These are phyloP conservation scores for Fabriciana adippe DNA, from an alignment of 2,888 invertebrate genomes.

Conservation along the genomic window DNA sequence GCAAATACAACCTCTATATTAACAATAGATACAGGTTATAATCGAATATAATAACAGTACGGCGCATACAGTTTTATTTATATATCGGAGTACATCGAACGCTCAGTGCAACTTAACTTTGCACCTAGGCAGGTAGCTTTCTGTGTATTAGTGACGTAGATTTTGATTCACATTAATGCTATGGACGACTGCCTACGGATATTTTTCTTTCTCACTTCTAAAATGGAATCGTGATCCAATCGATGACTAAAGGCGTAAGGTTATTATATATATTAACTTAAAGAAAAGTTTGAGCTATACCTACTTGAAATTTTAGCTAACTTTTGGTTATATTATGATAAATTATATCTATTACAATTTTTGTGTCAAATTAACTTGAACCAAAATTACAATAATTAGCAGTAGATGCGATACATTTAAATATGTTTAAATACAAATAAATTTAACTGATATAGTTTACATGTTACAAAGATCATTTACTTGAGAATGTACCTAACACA, in stretches of 20 bases:
- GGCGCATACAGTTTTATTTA: slow-evolving; percentile 9
- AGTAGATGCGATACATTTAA: too few relatives aligned
- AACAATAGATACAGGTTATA: slow-evolving; percentile 18
- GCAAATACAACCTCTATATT: slow-evolving; percentile 18
- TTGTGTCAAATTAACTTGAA: too few relatives aligned
- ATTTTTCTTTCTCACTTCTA: slow-evolving; percentile 47
- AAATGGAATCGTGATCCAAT: slow-evolving; percentile 61
- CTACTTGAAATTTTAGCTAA: background rate
- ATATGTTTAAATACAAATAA: too few relatives aligned
- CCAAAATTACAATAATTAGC: too few relatives aligned
- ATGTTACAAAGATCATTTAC: too few relatives aligned
- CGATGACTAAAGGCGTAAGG: slow-evolving; percentile 43
- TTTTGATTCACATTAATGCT: slow-evolving; percentile 10
- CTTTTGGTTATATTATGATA: background rate
- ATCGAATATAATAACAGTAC: slow-evolving; percentile 5
- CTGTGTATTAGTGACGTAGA: slow-evolving; percentile 17
- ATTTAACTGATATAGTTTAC: too few relatives aligned
- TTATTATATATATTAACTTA: slow-evolving; percentile 5
- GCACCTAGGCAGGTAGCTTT: slow-evolving; percentile 4
- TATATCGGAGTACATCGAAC: slow-evolving; percentile 24
- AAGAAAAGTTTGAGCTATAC: background rate
- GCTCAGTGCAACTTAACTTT: slow-evolving; percentile 8
- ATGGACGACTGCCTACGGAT: slow-evolving; percentile 44
- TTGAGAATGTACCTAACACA: too few relatives aligned
- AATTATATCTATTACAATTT: too few relatives aligned